Evolutionary conservation across 2,113 vertebrate genomes (phyloP), one percentile per base, ranked within the genome.

Genomic region (Thomomys bottae): DNA sequence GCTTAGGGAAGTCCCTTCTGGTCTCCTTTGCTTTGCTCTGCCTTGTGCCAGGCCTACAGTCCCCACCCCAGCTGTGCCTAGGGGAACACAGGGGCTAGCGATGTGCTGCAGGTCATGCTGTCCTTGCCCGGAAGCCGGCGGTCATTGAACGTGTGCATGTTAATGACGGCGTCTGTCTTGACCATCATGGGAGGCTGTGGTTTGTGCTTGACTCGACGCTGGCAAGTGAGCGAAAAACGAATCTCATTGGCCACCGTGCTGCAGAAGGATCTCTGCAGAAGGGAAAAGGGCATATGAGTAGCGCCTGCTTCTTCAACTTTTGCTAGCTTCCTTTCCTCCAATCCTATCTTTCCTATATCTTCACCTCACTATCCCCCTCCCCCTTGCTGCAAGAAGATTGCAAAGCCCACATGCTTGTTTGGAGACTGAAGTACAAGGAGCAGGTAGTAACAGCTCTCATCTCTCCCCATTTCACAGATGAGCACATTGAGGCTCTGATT

Each of bases 141-240:
- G 97, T 99, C 98, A n/a, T 99, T 99, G 98, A 99, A 99, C 0
- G 98, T 99, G 98, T 99, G 99, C 99, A 99, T 99, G 98, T 99
- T 99, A 98, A 99, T 99, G 97, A 99, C 99, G 0, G 99, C 99
- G 2, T 99, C 99, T 0, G 98, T 99, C 98, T 99, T 99, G 97
- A 98, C 98, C 98, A 98, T 97, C 97, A 98, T 96, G 5, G 98
- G 98, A 0, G 98, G 98, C 97, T 98, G 99, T 0, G 98, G 97
- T 97, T 98, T 99, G 98, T 99, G 99, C 93, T 99, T 99, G 97
- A 99, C 98, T 57, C 99, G 98, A 45, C 98, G 99, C 97, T 99
- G 99, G 98, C 99, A 99, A 97, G 99, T 99, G 96, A 99, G 99
- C 15, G 99, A 99, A 97, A 99, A 98, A 94, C 98, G 98, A 98